These are phyloP conservation scores for Bungarus multicinctus DNA, from an alignment of 2,113 vertebrate genomes.

Conservation along the genomic window DNA sequence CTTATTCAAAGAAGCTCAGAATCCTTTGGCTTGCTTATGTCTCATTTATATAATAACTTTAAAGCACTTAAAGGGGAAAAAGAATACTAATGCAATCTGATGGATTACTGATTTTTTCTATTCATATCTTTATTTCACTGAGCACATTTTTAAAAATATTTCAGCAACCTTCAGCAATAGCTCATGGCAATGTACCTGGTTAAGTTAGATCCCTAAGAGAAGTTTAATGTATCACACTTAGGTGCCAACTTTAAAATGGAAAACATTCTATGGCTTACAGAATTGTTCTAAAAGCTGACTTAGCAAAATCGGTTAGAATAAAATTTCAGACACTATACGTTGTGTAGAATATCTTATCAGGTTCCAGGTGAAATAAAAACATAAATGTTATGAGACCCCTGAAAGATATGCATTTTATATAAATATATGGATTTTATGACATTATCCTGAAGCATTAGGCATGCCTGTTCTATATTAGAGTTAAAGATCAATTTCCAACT, in stretches of 20 bases:
- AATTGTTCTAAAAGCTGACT: background rate
- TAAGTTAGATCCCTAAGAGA: background rate
- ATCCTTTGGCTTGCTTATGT: background rate
- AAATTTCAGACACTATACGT: background rate
- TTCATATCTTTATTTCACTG: background rate
- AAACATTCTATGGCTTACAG: background rate
- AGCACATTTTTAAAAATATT: background rate
- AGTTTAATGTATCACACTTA: background rate
- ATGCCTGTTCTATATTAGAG: background rate
- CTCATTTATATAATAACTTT: background rate
- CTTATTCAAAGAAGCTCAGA: background rate
- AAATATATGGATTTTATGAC: background rate
- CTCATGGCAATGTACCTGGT: background rate
- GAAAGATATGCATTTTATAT: background rate
- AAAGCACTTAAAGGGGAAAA: background rate
- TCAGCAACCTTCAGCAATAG: background rate
- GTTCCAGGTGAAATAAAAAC: background rate
- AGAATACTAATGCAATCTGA: background rate
- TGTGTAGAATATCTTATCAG: background rate
- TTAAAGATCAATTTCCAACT: background rate
- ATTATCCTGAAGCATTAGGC: background rate
- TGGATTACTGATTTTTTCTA: rapidly evolving
- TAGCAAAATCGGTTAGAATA: background rate
- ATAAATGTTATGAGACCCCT: background rate
- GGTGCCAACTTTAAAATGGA: background rate